Conservation (phyloP, 2,113 vertebrate genomes). For the Anoura caudifer region DNA sequence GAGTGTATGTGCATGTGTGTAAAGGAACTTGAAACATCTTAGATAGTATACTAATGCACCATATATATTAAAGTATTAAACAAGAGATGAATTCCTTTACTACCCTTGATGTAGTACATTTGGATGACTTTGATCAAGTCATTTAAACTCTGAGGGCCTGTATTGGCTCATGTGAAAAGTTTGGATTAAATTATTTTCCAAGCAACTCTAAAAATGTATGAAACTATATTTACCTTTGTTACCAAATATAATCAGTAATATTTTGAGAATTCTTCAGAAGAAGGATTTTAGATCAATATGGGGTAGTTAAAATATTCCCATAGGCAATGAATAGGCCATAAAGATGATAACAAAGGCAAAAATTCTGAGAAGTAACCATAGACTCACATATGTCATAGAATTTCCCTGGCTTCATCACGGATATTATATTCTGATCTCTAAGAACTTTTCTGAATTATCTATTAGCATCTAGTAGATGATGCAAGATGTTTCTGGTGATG, state of each 20-base stretch:
- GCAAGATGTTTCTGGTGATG: not conserved
- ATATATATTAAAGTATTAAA: not conserved
- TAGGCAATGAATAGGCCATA: not conserved
- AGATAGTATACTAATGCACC: not conserved
- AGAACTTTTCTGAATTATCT: not conserved
- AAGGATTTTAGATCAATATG: not conserved
- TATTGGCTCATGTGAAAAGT: not conserved
- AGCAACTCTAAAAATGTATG: not conserved
- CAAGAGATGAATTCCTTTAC: not conserved
- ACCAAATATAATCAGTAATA: not conserved
- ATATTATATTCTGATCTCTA: not conserved
- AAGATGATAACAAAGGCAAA: not conserved
- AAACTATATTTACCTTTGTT: not conserved
- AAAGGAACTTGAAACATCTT: not conserved
- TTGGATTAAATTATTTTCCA: constrained; percentile 4
- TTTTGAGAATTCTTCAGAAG: not conserved
- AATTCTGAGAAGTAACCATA: not conserved
- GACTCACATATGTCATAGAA: not conserved
- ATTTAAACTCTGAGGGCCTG: not conserved
- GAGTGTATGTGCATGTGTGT: not conserved
- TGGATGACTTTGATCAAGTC: not conserved
- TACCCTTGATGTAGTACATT: not conserved
- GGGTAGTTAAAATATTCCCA: not conserved
- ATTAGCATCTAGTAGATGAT: not conserved
- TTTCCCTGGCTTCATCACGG: not conserved